These are phyloP conservation scores for Nasonia longicornis DNA, from an alignment of 1,140 invertebrate species.

Conservation along the genomic window DNA sequence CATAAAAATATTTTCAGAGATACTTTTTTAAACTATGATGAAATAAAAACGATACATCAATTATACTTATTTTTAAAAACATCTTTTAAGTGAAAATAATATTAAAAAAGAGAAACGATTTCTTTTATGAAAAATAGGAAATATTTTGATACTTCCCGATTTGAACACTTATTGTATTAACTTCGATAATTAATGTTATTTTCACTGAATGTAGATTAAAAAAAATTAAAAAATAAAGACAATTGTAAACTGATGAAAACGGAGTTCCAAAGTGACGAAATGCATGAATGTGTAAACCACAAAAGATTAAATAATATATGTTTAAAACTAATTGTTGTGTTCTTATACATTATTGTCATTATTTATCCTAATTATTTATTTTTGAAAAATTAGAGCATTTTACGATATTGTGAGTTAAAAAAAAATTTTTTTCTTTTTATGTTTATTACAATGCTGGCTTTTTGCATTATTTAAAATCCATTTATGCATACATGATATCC, in stretches of 20 bases:
- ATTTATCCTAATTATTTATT: neutral
- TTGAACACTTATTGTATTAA: conserved; percentile 59
- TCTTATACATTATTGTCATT: conserved; percentile 20
- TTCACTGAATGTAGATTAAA: conserved; percentile 64
- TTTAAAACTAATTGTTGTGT: conserved; percentile 59
- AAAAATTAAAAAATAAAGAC: conserved; percentile 47
- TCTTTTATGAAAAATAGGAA: conserved; percentile 55
- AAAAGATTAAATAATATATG: conserved; percentile 67
- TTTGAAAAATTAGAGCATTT: neutral
- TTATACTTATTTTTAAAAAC: conserved; percentile 14
- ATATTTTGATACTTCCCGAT: conserved; percentile 68
- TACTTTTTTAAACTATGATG: conserved; percentile 27
- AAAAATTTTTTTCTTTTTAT: neutral
- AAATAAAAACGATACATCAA: conserved; percentile 9
- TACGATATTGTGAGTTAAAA: neutral
- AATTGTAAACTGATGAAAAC: conserved; percentile 51
- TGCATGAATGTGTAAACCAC: conserved; percentile 63
- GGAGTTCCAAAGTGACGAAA: conserved; percentile 48
- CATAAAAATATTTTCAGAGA: conserved; percentile 33
- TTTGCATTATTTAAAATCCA: no score
- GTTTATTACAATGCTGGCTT: no score
- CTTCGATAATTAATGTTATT: conserved; percentile 64
- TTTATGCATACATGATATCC: no score
- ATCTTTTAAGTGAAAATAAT: conserved; percentile 38
- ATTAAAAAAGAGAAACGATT: conserved; percentile 29